These are phyloP conservation scores for Chloropsis cyanopogon DNA, from an alignment of 2,113 vertebrate genomes.

Conservation along the genomic window DNA sequence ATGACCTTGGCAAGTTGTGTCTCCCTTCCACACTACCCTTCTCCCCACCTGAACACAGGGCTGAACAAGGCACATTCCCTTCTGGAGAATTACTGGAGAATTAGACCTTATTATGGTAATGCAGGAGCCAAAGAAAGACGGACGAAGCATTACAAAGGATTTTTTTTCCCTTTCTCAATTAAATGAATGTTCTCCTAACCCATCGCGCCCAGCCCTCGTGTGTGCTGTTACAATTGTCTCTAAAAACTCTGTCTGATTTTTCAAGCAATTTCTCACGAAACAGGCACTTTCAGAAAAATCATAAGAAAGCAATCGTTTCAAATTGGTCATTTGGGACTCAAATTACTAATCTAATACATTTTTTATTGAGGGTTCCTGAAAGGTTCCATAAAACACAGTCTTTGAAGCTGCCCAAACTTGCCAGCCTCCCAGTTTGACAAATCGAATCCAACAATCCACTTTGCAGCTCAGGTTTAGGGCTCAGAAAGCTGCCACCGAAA, in stretches of 20 bases:
- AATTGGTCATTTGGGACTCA: slow-evolving; percentile 75
- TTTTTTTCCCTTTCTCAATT: slow-evolving; percentile 24
- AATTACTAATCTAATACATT: slow-evolving; percentile 77
- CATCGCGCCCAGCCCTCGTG: background rate
- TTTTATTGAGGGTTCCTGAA: slow-evolving; percentile 73
- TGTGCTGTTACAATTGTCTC: slow-evolving; percentile 58
- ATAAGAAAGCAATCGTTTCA: slow-evolving; percentile 75
- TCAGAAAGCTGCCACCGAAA: background rate
- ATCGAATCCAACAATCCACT: slow-evolving; percentile 68
- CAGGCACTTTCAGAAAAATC: slow-evolving; percentile 74
- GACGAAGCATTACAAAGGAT: background rate
- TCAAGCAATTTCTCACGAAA: slow-evolving; percentile 71
- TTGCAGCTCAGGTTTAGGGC: slow-evolving; percentile 65
- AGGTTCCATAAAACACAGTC: slow-evolving; percentile 72
- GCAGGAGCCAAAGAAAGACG: background rate
- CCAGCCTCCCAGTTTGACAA: slow-evolving; percentile 60
- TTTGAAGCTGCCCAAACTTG: slow-evolving; percentile 69
- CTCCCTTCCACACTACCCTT: background rate
- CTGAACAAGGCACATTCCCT: background rate
- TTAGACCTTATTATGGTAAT: background rate
- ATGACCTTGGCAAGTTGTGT: rapidly evolving
- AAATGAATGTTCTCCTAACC: slow-evolving; percentile 33
- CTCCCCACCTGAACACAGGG: background rate
- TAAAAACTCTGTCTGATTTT: slow-evolving; percentile 62
- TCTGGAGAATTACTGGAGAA: background rate